phyloP scores from a whole-genome alignment of 2,888 invertebrate species.

The Deroplatys truncata region DNA sequence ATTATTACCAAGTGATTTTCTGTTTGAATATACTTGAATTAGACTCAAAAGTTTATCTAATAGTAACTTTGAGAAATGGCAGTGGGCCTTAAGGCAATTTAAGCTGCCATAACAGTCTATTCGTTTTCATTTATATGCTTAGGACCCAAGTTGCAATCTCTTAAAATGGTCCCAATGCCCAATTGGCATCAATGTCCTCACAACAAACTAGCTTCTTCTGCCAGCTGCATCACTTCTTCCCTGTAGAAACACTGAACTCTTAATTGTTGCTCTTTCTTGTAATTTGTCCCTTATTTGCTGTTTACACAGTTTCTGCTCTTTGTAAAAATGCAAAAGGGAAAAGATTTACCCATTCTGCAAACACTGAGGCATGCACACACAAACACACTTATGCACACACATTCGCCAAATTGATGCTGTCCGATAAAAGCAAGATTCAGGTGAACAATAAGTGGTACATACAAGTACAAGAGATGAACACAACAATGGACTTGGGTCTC shows the following conservation, averaged over 20 bases:
- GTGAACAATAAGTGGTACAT: not conserved
- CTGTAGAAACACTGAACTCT: not conserved
- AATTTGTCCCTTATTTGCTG: not conserved
- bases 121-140: not conserved
- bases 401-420: not conserved
- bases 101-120: not conserved
- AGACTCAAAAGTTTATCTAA: not conserved
- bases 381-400: not conserved
- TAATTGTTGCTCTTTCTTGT: not conserved
- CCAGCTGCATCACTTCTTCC: not conserved
- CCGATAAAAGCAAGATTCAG: not conserved
- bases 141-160: not conserved
- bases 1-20: not conserved
- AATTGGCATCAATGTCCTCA: not conserved
- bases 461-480: not conserved
- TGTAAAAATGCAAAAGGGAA: not conserved
- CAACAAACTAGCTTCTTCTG: not conserved
- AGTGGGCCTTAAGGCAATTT: not conserved
- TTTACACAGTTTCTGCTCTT: not conserved
- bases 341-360: not conserved
- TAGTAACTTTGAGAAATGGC: not conserved
- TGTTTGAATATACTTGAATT: not conserved
- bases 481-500: not conserved
- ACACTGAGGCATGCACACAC: not conserved
- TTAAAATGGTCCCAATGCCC: not conserved